Base-by-base conservation (phyloP, 2,888 invertebrate species). In the Candidula unifasciata region DNA sequence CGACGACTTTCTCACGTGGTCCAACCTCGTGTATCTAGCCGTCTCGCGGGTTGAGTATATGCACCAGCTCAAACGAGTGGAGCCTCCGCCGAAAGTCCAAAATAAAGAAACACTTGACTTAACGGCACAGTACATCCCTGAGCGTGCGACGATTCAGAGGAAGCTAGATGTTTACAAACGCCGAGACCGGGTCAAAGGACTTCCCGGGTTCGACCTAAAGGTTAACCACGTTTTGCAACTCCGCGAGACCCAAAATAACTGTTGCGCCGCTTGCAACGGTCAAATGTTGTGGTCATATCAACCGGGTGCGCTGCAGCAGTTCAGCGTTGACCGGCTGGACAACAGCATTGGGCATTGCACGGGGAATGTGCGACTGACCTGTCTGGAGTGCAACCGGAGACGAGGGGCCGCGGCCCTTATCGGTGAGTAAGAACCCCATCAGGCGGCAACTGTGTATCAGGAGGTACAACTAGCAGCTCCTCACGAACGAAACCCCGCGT, bases 281-380 rank as follows among this genome's bases (percentile, higher is more conserved):
- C 8, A 54, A 6, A 1, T 74, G 54, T 16, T 74, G 27, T 74
- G 54, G 54, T 8, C 18, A 3, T 74, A 74, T 30, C n/a, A 54
- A 52, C 74, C 74, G 1, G 18, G 1, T 1, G 74, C 52, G 27
- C 18, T 30, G 27, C 52, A 77, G 77, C 37, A 79, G 66, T 79
- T 79, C 68, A 79, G 68, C 27, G 79, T 68, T 21, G 79, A 79
- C 68, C 66, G 79, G 18, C 24, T 79, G 27, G 79, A 79, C n/a
- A 44, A 44, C 44, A 44, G 44, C 13, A 44, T 44, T 6, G 44
- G 13, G 13, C 44, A 44, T 44, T 10, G 0, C 44, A 44, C 8
- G 6, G 44, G 13, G n/a, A n/a, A n/a, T n/a, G n/a, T n/a, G n/a
- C n/a, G n/a, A n/a, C n/a, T 44, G 6, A 10, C 44, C 44, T 44